Percentiles rank a stretch among this genome's conserved stretches.
These are phyloP conservation scores for Anas georgica DNA, from an alignment of 2,797 vertebrate genomes.

Conservation along the genomic window DNA sequence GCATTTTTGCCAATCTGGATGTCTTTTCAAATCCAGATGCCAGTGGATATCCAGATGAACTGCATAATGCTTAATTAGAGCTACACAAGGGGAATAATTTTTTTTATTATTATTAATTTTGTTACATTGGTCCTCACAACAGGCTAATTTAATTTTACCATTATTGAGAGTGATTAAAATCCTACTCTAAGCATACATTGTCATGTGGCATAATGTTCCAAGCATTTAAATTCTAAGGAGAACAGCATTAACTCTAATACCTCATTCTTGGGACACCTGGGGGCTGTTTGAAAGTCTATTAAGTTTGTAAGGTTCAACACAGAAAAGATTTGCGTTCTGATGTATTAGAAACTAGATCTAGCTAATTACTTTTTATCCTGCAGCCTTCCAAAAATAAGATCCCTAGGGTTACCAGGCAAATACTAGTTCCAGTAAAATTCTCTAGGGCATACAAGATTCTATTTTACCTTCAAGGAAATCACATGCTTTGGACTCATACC, in stretches of 20 bases:
- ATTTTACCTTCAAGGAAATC: slow-evolving; percentile 37
- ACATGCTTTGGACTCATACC: background rate
- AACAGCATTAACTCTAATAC: background rate
- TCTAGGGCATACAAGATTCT: background rate
- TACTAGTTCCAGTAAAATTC: slow-evolving; percentile 29
- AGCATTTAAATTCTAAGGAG: background rate
- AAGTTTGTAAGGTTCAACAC: background rate
- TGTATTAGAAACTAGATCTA: background rate
- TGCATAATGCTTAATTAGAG: slow-evolving; percentile 80
- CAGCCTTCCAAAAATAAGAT: slow-evolving; percentile 53
- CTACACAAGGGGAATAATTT: background rate
- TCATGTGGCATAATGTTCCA: background rate
- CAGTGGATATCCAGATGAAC: slow-evolving; percentile 83
- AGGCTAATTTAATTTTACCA: background rate
- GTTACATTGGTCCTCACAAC: background rate
- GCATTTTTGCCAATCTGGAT: slow-evolving; percentile 81
- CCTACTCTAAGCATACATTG: background rate
- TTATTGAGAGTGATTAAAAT: background rate
- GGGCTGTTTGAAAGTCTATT: background rate
- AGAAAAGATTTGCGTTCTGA: background rate
- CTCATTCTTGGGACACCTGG: background rate
- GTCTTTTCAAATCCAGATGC: slow-evolving; percentile 85
- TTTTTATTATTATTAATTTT: background rate
- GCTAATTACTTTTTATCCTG: slow-evolving; percentile 38
- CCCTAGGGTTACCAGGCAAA: slow-evolving; percentile 15